Percentiles rank a stretch among this genome's conserved stretches.
phyloP scores from a whole-genome alignment of 35 echinoderm and acorn worm genomes.

The Lytechinus variegatus region DNA sequence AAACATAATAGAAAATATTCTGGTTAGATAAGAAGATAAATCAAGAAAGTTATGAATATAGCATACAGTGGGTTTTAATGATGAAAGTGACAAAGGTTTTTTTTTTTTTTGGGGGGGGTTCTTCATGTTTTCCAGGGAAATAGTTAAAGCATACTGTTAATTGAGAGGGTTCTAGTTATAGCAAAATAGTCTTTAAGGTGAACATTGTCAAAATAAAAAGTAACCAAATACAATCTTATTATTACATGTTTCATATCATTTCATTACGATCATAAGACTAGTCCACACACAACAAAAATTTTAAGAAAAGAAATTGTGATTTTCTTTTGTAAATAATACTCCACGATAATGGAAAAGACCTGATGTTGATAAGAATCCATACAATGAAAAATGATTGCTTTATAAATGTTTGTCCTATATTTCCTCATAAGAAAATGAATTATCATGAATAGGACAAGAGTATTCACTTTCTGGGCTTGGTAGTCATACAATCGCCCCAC shows the following conservation, averaged over 20 bases:
- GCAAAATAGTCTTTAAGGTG: background rate
- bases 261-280: background rate
- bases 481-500: conserved; percentile 9
- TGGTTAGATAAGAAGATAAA: no score
- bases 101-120: no score
- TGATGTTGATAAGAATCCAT: background rate
- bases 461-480: background rate
- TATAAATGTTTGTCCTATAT: background rate
- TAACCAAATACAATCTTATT: background rate
- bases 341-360: background rate
- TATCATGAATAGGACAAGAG: background rate
- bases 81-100: no score
- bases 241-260: background rate
- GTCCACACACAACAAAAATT: background rate
- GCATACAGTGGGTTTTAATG: no score
- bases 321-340: background rate
- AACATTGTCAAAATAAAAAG: background rate
- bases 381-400: background rate
- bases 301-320: background rate
- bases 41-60: no score
- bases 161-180: no score
- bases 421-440: background rate
- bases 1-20: no score
- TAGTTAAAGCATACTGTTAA: no score
- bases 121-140: no score